A percentile compares a stretch with the other conserved stretches of the same genome.
phyloP scores from a whole-genome alignment of 2,797 vertebrate genomes.

The Enteromius anoplus region DNA sequence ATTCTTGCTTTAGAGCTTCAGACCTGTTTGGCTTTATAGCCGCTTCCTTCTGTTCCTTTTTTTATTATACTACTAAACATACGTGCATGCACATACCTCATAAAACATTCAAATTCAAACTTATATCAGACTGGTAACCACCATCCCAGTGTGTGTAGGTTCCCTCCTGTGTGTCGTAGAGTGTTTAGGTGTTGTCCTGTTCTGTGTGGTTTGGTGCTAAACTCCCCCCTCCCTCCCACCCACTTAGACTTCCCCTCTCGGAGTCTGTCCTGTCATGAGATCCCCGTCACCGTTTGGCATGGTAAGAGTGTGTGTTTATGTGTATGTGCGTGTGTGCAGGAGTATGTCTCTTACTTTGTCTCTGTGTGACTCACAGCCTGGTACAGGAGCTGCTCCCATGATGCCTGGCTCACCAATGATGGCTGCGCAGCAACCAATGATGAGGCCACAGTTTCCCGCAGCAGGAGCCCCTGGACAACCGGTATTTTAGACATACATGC shows the following conservation, averaged over 20 bases:
- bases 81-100: conserved; percentile 1
- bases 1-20: background rate
- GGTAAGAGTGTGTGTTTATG: conserved; percentile 80
- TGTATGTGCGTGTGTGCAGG: background rate
- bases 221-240: conserved; percentile 67
- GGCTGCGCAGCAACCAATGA: conserved; percentile 86
- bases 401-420: conserved; percentile 83
- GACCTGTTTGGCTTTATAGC: conserved; percentile 2
- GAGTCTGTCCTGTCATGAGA: conserved; percentile 81
- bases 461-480: conserved; percentile 82
- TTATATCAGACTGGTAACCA: background rate
- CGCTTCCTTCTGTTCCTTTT: background rate
- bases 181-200: conserved; percentile 41
- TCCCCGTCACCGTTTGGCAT: conserved; percentile 86
- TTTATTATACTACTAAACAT: background rate
- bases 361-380: conserved; percentile 76
- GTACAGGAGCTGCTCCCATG: conserved; percentile 87
- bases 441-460: conserved; percentile 87
- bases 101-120: background rate
- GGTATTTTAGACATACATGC: conserved; percentile 71
- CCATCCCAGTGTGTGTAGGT: background rate
- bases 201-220: conserved; percentile 64
- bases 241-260: conserved; percentile 74
- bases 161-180: conserved; percentile 8
- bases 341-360: conserved; percentile 38